These are phyloP conservation scores for Arizona elegans DNA, from an alignment of 2,113 vertebrate genomes.

Conservation along the genomic window DNA sequence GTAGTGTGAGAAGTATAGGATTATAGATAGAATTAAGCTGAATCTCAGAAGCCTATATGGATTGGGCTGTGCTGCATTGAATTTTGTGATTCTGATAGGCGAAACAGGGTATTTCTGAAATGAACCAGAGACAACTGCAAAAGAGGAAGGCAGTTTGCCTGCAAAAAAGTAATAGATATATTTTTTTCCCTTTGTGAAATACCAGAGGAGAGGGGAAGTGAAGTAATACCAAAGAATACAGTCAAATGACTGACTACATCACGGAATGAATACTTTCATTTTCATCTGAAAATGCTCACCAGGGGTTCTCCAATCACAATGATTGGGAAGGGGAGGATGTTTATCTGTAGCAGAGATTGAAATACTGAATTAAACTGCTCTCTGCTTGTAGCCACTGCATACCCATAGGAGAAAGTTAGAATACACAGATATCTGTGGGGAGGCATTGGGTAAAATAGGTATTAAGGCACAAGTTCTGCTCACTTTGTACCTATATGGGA, in stretches of 20 bases:
- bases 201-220: neutral
- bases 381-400: neutral
- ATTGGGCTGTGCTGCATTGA: neutral
- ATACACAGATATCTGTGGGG: neutral
- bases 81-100: neutral
- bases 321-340: neutral
- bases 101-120: neutral
- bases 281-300: neutral
- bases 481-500: neutral
- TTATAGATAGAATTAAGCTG: neutral
- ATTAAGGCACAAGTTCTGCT: neutral
- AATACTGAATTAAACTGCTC: neutral
- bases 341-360: neutral
- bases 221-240: neutral
- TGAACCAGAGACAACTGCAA: neutral
- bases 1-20: neutral
- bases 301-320: neutral
- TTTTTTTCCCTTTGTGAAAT: neutral
- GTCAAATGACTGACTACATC: neutral
- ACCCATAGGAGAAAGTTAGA: neutral
- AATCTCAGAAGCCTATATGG: neutral
- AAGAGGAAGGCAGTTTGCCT: neutral
- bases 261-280: neutral
- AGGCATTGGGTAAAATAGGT: neutral
- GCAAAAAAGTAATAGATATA: neutral